Percentiles rank a stretch among this genome's conserved stretches.
Evolutionary conservation across 1,140 invertebrate species (phyloP).

Genomic region (Orchesella cincta): DNA sequence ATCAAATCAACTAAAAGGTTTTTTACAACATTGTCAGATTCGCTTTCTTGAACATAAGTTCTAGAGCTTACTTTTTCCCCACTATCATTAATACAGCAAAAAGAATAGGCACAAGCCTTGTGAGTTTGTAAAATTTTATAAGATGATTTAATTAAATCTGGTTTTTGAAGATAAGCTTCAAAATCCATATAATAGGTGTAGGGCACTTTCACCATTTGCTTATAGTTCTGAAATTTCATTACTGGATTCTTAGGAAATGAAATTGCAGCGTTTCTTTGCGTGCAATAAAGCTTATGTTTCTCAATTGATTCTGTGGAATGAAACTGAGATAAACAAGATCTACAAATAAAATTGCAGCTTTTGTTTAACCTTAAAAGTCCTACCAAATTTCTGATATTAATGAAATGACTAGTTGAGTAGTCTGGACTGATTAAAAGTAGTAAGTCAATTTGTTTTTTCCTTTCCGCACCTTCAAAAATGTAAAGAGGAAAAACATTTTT

Average conservation of each 20-base stretch:
- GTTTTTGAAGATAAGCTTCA: too few relatives aligned
- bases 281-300: background rate
- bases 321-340: background rate
- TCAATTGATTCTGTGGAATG: background rate
- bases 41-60: too few relatives aligned
- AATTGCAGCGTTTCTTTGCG: background rate
- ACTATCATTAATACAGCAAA: too few relatives aligned
- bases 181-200: too few relatives aligned
- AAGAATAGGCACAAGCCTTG: too few relatives aligned
- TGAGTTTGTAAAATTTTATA: too few relatives aligned
- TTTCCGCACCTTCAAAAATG: background rate
- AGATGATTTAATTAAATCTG: too few relatives aligned
- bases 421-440: background rate
- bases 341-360: background rate
- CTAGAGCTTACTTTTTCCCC: too few relatives aligned
- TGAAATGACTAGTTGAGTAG: background rate
- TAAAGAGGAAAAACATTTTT: background rate
- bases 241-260: background rate
- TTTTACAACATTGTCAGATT: too few relatives aligned
- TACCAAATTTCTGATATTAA: background rate
- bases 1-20: too few relatives aligned
- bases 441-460: background rate
- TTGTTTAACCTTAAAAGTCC: background rate
- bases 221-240: too few relatives aligned
- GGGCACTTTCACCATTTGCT: too few relatives aligned